A percentile compares a stretch with the other conserved stretches of the same genome.
Conservation (phyloP, 1,140 invertebrate genomes). For the Drosophila simulans region DNA sequence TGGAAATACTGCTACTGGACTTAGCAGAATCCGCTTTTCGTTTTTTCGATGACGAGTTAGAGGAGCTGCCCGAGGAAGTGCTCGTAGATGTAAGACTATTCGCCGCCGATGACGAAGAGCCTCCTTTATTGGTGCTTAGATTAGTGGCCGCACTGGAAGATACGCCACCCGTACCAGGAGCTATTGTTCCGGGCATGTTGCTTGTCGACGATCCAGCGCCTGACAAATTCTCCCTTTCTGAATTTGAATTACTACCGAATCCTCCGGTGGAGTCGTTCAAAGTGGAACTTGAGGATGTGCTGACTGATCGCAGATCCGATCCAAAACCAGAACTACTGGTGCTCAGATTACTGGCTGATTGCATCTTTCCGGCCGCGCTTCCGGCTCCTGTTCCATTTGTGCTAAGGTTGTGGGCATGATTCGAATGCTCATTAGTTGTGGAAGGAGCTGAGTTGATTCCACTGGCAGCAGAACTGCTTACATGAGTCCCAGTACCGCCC, state of each 20-base stretch:
- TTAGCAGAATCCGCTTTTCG: constrained; percentile 70
- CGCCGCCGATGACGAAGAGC: constrained; percentile 27
- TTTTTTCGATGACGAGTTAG: constrained; percentile 62
- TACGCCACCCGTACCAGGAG: constrained; percentile 1
- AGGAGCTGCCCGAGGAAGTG: constrained; percentile 20
- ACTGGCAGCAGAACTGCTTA: constrained; percentile 42
- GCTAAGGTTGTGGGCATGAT: constrained; percentile 68
- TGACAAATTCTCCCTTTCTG: constrained; percentile 39
- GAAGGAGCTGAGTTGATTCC: constrained; percentile 9
- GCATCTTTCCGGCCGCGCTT: constrained; percentile 34
- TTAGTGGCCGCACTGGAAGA: constrained; percentile 30
- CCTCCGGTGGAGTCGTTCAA: constrained; percentile 36
- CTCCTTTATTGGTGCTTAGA: constrained; percentile 44
- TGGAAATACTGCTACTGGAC: constrained; percentile 33
- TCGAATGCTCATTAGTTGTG: constrained; percentile 45
- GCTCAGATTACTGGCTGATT: constrained; percentile 44
- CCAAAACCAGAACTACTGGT: constrained; percentile 42
- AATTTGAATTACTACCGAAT: constrained; percentile 11
- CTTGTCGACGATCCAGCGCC: constrained; percentile 59
- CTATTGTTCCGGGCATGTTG: constrained; percentile 12
- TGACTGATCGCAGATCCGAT: constrained; percentile 25
- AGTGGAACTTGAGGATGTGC: constrained; percentile 17
- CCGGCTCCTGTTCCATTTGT: constrained; percentile 31
- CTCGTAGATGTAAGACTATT: constrained; percentile 22
- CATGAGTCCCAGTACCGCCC: constrained; percentile 33